Evolutionary conservation across 92 coral and sea anemone species (phyloP).

Genomic region (Heteractis magnifica): DNA sequence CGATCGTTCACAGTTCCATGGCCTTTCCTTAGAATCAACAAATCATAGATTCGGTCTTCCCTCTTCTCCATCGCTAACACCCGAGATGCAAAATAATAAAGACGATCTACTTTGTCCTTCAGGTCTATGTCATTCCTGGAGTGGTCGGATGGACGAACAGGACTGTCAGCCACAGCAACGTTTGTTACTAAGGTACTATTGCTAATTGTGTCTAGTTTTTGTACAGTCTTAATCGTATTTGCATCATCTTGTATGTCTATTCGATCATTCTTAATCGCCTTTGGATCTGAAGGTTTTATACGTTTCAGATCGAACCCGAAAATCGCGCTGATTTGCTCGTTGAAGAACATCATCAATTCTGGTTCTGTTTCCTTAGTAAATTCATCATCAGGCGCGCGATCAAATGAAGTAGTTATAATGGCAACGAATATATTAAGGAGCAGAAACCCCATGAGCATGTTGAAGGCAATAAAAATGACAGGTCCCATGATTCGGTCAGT

Average conservation of each 20-base stretch:
- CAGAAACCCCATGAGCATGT: constrained; percentile 63
- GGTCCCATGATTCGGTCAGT: constrained; percentile 68
- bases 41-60: constrained; percentile 22
- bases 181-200: background rate
- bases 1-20: background rate
- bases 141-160: background rate
- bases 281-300: background rate
- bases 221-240: background rate
- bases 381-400: constrained; percentile 33
- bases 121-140: background rate
- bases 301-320: constrained; percentile 51
- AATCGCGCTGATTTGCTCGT: constrained; percentile 36
- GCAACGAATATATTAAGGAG: constrained; percentile 74
- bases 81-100: constrained; percentile 18
- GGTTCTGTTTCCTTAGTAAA: constrained; percentile 63
- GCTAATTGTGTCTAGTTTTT: background rate
- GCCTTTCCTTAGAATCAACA: constrained; percentile 12
- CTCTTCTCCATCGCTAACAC: constrained; percentile 25
- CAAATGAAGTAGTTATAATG: constrained; percentile 67
- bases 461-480: constrained; percentile 45
- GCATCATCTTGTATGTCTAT: background rate
- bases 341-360: constrained; percentile 57
- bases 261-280: background rate
- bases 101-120: constrained; percentile 22
- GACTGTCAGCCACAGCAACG: background rate